A percentile compares a stretch with the other conserved stretches of the same genome.
These are phyloP conservation scores for Diceros bicornis DNA, from an alignment of 2,797 vertebrate species.

Conservation along the genomic window DNA sequence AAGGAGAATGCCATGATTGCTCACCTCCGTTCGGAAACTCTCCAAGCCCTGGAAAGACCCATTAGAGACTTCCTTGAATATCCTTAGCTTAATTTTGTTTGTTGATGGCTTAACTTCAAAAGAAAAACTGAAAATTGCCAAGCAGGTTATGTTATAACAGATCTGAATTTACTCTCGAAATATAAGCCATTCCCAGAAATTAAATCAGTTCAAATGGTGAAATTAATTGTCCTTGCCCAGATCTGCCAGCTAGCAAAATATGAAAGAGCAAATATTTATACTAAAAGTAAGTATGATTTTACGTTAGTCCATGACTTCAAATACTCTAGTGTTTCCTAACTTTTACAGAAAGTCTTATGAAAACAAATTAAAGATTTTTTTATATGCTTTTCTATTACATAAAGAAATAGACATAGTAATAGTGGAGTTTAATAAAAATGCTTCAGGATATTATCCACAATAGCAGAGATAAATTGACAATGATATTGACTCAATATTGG, in stretches of 20 bases:
- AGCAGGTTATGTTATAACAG: slow-evolving; percentile 9
- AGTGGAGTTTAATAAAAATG: not conserved
- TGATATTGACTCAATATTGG: not conserved
- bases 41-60: not conserved
- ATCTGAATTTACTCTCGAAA: not conserved
- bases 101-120: slow-evolving; percentile 22
- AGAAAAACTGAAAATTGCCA: not conserved
- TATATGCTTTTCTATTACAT: not conserved
- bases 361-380: not conserved
- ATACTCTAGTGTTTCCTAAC: not conserved
- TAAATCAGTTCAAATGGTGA: not conserved
- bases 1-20: not conserved
- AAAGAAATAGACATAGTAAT: not conserved
- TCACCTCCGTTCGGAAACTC: not conserved
- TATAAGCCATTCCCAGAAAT: not conserved
- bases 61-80: not conserved
- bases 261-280: slow-evolving; percentile 27
- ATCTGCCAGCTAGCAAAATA: not conserved
- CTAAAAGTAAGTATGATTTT: slow-evolving; percentile 17
- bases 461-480: not conserved
- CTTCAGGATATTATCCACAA: not conserved
- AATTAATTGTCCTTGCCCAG: not conserved
- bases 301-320: not conserved
- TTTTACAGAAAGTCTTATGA: not conserved
- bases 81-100: not conserved